Conservation (phyloP, 1,140 invertebrate genomes). For the Myzus persicae region DNA sequence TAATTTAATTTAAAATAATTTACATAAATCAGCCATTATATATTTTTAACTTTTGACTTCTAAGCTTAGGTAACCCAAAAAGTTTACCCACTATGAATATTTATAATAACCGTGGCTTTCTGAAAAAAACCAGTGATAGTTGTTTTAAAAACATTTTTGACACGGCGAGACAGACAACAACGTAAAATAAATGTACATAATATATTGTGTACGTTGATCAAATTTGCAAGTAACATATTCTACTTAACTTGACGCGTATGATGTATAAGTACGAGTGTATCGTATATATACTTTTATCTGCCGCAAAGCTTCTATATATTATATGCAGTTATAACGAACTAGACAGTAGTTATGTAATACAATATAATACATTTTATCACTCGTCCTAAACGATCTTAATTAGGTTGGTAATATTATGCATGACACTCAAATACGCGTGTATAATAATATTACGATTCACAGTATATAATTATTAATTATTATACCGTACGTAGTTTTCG, state of each 20-base stretch:
- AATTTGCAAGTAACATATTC: background rate
- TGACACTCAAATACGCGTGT: background rate
- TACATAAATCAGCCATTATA: background rate
- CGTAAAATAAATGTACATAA: background rate
- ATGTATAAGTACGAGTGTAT: background rate
- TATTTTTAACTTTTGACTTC: background rate
- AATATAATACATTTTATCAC: constrained; percentile 11
- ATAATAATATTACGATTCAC: background rate
- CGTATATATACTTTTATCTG: background rate
- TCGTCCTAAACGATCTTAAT: no score
- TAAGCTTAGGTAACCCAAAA: background rate
- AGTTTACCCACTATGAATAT: background rate
- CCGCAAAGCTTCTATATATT: background rate
- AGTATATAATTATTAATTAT: no score
- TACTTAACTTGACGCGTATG: background rate
- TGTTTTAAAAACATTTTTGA: background rate
- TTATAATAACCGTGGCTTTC: background rate
- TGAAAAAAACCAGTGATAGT: background rate
- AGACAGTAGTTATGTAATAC: background rate
- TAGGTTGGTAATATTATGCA: background rate
- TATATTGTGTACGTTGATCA: background rate
- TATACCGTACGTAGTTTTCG: background rate
- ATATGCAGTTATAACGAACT: no score
- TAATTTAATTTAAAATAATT: background rate
- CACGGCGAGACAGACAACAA: background rate